These are phyloP conservation scores for Sebastes alutus DNA, from an alignment of 2,797 vertebrate genomes.

Conservation along the genomic window DNA sequence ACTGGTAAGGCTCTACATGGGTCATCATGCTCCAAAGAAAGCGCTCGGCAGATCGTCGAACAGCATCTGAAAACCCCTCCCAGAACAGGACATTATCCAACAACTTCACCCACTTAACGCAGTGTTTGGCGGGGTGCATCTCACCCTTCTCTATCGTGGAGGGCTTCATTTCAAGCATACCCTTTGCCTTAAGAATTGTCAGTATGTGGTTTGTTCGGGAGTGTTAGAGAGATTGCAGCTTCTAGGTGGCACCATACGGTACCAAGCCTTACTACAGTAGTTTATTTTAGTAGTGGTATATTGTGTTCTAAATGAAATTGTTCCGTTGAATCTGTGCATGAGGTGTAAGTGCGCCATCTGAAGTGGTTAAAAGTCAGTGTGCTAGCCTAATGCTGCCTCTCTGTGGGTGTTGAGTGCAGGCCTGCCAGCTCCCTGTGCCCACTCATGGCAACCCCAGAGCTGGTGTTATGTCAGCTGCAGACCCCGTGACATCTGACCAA, in stretches of 20 bases:
- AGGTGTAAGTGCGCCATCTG: slow-evolving; percentile 1
- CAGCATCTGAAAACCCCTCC: neutral
- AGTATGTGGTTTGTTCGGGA: neutral
- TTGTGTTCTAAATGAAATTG: neutral
- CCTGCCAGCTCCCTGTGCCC: slow-evolving; percentile 29
- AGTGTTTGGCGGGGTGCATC: neutral
- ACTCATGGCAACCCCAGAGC: slow-evolving; percentile 29
- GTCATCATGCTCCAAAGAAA: neutral
- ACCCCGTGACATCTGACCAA: slow-evolving; percentile 46
- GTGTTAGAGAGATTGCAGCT: neutral
- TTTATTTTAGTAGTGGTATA: neutral
- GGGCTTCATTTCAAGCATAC: neutral
- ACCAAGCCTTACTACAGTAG: neutral
- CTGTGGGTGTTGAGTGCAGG: slow-evolving; percentile 12
- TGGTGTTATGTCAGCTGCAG: slow-evolving; percentile 52
- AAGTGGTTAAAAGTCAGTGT: slow-evolving; percentile 18
- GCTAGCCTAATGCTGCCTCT: slow-evolving; percentile 24
- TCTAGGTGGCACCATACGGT: neutral
- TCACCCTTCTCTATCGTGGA: neutral
- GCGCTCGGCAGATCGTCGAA: neutral
- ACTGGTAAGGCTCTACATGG: neutral
- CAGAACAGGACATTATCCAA: neutral
- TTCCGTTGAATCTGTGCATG: neutral
- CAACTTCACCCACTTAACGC: neutral
- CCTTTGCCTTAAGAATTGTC: neutral